Conservation (phyloP, 92 coral and sea anemone genomes). For the Siderastrea siderea region DNA sequence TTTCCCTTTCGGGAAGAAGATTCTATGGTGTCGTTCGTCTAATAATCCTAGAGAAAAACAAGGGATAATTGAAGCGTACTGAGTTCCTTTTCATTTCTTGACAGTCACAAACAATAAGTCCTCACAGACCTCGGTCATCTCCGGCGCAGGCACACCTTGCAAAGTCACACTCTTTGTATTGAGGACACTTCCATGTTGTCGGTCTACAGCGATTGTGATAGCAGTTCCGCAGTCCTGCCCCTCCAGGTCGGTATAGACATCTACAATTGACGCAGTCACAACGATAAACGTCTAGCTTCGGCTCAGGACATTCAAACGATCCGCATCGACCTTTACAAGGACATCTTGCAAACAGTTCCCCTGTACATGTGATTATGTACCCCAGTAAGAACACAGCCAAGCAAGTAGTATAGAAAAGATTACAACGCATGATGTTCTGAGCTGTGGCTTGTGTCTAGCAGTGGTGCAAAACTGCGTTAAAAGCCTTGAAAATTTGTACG, state of each 20-base stretch:
- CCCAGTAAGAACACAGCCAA: background rate
- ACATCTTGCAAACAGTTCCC: background rate
- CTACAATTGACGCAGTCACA: slow-evolving; percentile 16
- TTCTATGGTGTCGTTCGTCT: no score
- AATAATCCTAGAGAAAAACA: no score
- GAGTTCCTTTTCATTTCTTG: no score
- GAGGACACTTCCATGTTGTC: slow-evolving; percentile 15
- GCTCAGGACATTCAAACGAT: slow-evolving; percentile 17
- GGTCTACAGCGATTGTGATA: slow-evolving; percentile 5
- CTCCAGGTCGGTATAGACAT: slow-evolving; percentile 19
- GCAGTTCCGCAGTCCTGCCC: slow-evolving; percentile 6
- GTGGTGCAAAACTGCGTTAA: no score
- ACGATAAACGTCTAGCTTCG: background rate
- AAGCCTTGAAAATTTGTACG: no score
- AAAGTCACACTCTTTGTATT: slow-evolving; percentile 13
- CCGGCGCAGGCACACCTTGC: slow-evolving; percentile 22
- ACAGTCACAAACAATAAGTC: background rate
- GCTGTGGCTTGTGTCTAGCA: no score
- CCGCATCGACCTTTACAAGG: background rate
- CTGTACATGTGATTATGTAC: background rate
- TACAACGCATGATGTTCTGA: slow-evolving; percentile 2
- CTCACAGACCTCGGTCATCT: slow-evolving; percentile 20
- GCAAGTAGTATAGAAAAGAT: background rate
- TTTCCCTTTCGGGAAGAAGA: no score
- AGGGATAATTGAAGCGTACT: no score